A percentile compares a stretch with the other conserved stretches of the same genome.
phyloP scores from a whole-genome alignment of 2,888 invertebrate species.

The Trichopria drosophilae region DNA sequence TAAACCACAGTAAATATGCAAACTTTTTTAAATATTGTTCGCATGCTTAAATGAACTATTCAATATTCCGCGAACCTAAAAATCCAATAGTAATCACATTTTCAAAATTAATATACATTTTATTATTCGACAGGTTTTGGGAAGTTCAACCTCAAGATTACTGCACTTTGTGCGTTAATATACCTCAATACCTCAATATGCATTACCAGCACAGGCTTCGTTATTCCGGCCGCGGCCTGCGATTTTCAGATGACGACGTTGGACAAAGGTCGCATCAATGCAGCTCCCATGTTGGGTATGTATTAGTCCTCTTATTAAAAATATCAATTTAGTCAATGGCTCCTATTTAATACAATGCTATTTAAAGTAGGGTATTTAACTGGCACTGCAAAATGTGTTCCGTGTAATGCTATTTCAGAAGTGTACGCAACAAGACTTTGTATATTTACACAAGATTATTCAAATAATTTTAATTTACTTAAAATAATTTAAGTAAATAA shows the following conservation, averaged over 20 bases:
- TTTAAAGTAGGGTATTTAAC: too few species aligned
- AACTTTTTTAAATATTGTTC: neutral
- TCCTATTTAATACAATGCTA: too few species aligned
- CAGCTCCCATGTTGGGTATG: slow-evolving; percentile 75
- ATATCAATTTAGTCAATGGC: too few species aligned
- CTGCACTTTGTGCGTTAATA: slow-evolving; percentile 77
- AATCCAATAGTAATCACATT: too few species aligned
- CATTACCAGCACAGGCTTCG: slow-evolving; percentile 78
- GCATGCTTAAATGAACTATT: neutral
- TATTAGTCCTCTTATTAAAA: neutral
- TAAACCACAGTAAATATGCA: too few species aligned
- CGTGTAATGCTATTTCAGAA: too few species aligned
- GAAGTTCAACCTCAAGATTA: slow-evolving; percentile 75
- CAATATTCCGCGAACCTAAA: neutral
- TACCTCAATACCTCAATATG: slow-evolving; percentile 83
- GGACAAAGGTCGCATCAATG: slow-evolving; percentile 78
- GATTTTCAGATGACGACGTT: slow-evolving; percentile 78
- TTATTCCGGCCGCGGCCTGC: slow-evolving; percentile 81
- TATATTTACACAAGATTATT: too few species aligned
- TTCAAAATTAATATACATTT: neutral
- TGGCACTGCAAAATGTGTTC: too few species aligned
- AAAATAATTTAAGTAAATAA: too few species aligned
- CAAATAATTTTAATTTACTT: too few species aligned
- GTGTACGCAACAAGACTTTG: too few species aligned
- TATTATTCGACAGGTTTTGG: slow-evolving; percentile 70